Base-by-base conservation (phyloP, 2,797 vertebrate species). In the Cyprinodon diabolis region DNA sequence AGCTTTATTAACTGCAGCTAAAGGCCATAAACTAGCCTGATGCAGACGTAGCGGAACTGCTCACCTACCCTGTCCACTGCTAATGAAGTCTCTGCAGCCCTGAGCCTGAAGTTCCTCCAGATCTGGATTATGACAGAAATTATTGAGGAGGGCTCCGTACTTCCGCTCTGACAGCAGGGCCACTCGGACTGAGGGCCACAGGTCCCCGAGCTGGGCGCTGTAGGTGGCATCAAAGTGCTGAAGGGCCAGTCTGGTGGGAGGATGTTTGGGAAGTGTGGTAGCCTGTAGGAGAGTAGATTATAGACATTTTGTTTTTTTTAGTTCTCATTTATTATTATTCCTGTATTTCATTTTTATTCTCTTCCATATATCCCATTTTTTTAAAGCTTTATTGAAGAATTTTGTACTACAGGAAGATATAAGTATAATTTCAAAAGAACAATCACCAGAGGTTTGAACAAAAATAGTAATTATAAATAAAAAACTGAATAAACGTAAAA, bases 101-200 rank as follows among this genome's bases (percentile, higher is more conserved):
- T 95, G 88, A 23, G 84, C 84, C 71, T 94, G 85, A n/a, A 98
- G 86, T 15, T 94, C 89, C 2, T 68, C 67, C 45, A 84, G 67
- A 30, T 90, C 66, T 0, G 9, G 57, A 54, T 90, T 67, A 0
- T 69, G 30, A 2, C 91, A 90, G 58, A 97, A 98, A 82, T 88
- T 95, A 93, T 99, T 99, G 75, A 98, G 35, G 19, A 99, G 90
- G 0, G 97, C 97, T 0, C 97, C 97, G 0, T 97, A 99, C 70
- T 98, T 99, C 86, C 90, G 95, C 91, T 98, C 96, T 0, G 95
- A 97, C 58, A 99, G 94, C 75, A 99, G 88, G 48, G 93, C 87
- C 0, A 91, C 82, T 0, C 98, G 95, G 23, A 96, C 89, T 0
- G 97, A 96, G 0, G 96, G 96, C 98, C 98, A 99, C 70, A 93